Percentiles rank a stretch among this genome's conserved stretches.
Conservation (phyloP, 1,140 invertebrate species). For the Argopecten irradians region DNA sequence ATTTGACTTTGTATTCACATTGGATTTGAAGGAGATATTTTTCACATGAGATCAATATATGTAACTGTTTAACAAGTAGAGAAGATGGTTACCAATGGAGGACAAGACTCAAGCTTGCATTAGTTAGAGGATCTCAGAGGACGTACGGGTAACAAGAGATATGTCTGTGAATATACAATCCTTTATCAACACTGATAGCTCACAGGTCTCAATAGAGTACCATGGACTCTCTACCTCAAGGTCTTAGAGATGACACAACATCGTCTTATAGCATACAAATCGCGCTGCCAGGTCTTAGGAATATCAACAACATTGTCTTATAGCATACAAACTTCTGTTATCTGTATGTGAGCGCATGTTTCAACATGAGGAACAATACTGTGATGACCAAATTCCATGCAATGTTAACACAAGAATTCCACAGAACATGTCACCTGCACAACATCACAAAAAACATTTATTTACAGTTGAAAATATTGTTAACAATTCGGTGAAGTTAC, state of each 20-base stretch:
- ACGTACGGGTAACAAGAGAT: neutral
- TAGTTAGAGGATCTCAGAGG: neutral
- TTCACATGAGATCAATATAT: constrained; percentile 10
- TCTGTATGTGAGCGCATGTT: too few relatives aligned
- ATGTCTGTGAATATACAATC: neutral
- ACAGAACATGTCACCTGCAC: too few relatives aligned
- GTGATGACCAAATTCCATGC: too few relatives aligned
- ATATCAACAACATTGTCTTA: neutral
- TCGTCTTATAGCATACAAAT: neutral
- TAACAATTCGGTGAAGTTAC: too few relatives aligned
- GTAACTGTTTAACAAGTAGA: neutral
- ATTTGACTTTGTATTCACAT: constrained; percentile 23
- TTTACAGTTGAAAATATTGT: too few relatives aligned
- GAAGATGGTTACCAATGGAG: neutral
- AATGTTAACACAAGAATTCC: too few relatives aligned
- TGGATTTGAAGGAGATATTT: constrained; percentile 18
- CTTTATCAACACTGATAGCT: neutral
- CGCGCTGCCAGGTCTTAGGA: too few relatives aligned
- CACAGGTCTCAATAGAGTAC: neutral
- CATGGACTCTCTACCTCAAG: neutral
- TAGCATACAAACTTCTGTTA: too few relatives aligned
- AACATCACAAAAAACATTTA: too few relatives aligned
- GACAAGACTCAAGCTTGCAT: neutral
- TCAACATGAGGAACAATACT: too few relatives aligned
- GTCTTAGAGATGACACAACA: neutral